Base-by-base conservation (phyloP, 2,888 invertebrate species). In the Heliconius hortense region DNA sequence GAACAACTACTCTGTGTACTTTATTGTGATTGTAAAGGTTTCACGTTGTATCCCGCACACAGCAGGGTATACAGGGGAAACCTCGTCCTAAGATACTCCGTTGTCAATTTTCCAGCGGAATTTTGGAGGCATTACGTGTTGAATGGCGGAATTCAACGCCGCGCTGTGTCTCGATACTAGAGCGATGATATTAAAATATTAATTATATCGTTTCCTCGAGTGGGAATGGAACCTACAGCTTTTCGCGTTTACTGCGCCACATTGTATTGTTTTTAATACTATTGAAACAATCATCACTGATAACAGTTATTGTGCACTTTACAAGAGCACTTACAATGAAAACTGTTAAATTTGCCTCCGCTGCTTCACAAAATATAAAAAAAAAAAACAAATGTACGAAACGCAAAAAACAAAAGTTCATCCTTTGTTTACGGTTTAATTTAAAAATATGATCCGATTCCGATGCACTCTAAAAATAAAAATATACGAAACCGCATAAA, bases 381-480 rank as follows among this genome's bases (percentile, higher is more conserved):
- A 59, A 71, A 59, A 59, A 70, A 70, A 56, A 71, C 60, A 60
- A 60, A 71, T 39, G 35, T 11, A 60, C 26, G 39, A 39, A 59
- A 39, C 70, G 35, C 35, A 59, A 39, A 39, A 60, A 62, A 62
- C 71, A 71, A 71, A 70, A 64, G 53, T 75, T 56, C 59, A 71
- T 71, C 39, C 59, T 71, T 75, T 76, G 72, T 72, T 72, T 76
- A 72, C 68, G 53, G n/a, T 63, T 43, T 76, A 68, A 73, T 69
- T 73, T 69, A 69, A 76, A 73, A 73, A 76, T 62, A 64, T 75
- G 64, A 75, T 75, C 56, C 75, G 64, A 75, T 75, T 60, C 71
- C 71, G 75, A 71, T 75, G 75, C 71, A 75, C 70, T 71, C 70
- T 75, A 71, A 71, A 75, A 71, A 75, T 75, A 75, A 70, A 64